Percentiles rank a stretch among this genome's conserved stretches.
These are phyloP conservation scores for Tiaroga cobitis DNA, from an alignment of 2,797 vertebrate species.

Conservation along the genomic window DNA sequence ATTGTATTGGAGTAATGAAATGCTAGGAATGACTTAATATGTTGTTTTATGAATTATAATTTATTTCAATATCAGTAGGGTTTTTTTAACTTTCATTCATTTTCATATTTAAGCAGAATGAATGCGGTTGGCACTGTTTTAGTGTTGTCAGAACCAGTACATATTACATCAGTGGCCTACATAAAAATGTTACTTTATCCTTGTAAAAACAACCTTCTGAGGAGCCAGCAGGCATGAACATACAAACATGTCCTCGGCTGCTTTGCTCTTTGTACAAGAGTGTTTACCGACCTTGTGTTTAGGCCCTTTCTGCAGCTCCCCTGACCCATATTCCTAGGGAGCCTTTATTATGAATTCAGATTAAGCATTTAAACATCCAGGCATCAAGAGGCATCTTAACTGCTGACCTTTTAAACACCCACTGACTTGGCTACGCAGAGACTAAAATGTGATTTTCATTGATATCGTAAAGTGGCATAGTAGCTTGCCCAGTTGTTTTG, in stretches of 20 bases:
- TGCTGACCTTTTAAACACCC: conserved; percentile 57
- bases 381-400: background rate
- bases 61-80: background rate
- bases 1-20: background rate
- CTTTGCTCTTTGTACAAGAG: background rate
- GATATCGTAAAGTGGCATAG: background rate
- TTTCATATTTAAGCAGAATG: background rate
- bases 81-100: background rate
- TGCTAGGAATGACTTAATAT: background rate
- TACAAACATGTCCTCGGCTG: background rate
- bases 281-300: background rate
- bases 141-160: background rate
- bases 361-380: conserved; percentile 36
- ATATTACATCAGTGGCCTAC: background rate
- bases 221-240: background rate
- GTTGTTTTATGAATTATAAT: background rate
- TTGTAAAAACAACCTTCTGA: background rate
- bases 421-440: background rate
- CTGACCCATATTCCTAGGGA: conserved; percentile 60
- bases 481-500: background rate
- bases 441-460: background rate
- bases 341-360: conserved; percentile 66
- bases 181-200: background rate
- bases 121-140: background rate
- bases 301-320: background rate